Conservation (phyloP, 2,797 vertebrate species). For the Manis pentadactyla region DNA sequence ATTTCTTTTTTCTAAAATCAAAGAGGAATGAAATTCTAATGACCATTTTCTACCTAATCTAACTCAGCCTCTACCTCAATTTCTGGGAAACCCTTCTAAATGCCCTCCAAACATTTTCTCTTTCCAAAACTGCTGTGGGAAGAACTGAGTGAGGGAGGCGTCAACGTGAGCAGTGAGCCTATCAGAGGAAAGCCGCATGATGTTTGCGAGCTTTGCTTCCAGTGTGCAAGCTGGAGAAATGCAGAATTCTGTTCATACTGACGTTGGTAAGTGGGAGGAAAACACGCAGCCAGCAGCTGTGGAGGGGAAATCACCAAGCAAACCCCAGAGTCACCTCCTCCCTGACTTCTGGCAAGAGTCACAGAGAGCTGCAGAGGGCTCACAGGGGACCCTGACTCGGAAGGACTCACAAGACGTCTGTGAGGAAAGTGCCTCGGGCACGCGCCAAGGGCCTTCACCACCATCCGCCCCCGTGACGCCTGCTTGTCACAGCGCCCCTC, state of each 20-base stretch:
- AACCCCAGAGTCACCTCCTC: not conserved
- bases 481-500: fast-evolving
- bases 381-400: not conserved
- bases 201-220: not conserved
- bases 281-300: not conserved
- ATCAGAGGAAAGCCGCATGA: fast-evolving
- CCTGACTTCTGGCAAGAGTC: not conserved
- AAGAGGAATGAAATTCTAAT: not conserved
- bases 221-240: not conserved
- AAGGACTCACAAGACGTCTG: not conserved
- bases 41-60: slow-evolving; percentile 30
- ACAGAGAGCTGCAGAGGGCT: not conserved
- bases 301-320: not conserved
- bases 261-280: not conserved
- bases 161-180: not conserved
- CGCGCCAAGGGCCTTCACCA: fast-evolving
- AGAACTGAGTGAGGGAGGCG: not conserved
- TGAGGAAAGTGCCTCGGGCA: not conserved
- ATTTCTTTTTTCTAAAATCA: slow-evolving; percentile 16
- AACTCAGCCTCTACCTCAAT: not conserved
- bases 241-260: fast-evolving
- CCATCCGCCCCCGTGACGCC: not conserved
- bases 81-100: not conserved
- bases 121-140: not conserved
- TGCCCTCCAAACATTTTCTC: not conserved